Conservation (phyloP, 1,140 invertebrate genomes). For the Chrysopa pallens region DNA sequence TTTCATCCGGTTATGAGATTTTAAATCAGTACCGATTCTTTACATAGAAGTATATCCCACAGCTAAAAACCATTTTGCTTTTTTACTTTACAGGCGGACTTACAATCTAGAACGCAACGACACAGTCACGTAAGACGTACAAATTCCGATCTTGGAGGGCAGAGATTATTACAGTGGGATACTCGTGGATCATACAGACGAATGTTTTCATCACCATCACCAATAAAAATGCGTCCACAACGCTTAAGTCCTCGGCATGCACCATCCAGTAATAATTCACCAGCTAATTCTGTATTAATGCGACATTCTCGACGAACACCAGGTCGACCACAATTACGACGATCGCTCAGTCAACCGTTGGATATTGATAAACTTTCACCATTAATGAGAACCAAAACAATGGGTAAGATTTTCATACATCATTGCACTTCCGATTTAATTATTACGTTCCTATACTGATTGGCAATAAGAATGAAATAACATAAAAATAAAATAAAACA, state of each 20-base stretch:
- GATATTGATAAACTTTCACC: constrained; percentile 46
- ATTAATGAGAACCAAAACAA: constrained; percentile 30
- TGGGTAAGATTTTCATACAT: constrained; percentile 19
- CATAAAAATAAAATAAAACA: too few species aligned
- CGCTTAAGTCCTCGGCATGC: constrained; percentile 27
- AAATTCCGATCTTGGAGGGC: constrained; percentile 38
- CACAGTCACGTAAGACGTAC: constrained; percentile 34
- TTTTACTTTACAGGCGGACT: constrained; percentile 26
- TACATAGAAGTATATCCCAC: too few species aligned
- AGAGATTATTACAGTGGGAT: constrained; percentile 35
- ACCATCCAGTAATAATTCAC: constrained; percentile 5
- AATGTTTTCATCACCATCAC: constrained; percentile 40
- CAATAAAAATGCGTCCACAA: constrained; percentile 34
- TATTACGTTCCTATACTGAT: neutral
- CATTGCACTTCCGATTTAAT: constrained; percentile 1
- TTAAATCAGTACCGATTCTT: too few species aligned
- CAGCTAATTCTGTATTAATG: constrained; percentile 18
- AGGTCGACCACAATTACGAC: constrained; percentile 32
- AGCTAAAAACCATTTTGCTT: neutral
- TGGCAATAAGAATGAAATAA: too few species aligned
- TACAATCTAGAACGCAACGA: constrained; percentile 26
- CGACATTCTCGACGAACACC: constrained; percentile 5
- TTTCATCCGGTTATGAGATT: too few species aligned
- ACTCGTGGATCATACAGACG: constrained; percentile 27
- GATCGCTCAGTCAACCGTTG: constrained; percentile 52